Base-by-base conservation (phyloP, 1,140 invertebrate species). In the Diabrotica undecimpunctata region DNA sequence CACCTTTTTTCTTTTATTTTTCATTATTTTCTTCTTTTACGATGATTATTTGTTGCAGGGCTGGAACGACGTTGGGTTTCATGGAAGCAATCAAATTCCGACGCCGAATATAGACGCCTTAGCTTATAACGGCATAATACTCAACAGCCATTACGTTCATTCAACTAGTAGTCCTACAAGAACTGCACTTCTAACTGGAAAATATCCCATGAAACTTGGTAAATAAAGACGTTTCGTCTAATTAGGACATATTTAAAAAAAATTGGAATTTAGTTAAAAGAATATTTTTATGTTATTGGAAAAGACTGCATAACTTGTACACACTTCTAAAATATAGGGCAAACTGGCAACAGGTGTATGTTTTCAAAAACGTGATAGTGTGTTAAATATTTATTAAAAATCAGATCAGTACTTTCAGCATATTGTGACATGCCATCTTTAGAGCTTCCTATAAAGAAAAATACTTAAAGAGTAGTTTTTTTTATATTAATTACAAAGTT, bases 21-120 rank as follows among this genome's bases (percentile, higher is more conserved):
- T 1, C 25, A 25, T 25, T n/a, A n/a, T n/a, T n/a, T n/a, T n/a
- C n/a, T 25, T 25, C 4, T 25, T 25, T 25, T 25, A 25, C 25
- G 25, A 11, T 51, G 14, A 13, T 25, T 50, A n/a, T 11, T 62
- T 62, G 52, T 54, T 54, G 12, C 66, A 90, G 88, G 90, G 89
- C n/a, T 91, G 87, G 87, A 88, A 90, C 74, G 88, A 91, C 74
- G 85, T 91, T 5, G 83, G 88, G 64, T 90, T 88, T 72, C 90
- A 90, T 72, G 89, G 89, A 10, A 88, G 87, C 10, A 79, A 86
- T 70, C 83, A 90, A 74, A 87, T 89, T 65, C 81, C 83, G 12
- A 89, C 88, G 0, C 88, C 88, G 0, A 88, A 89, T 70, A 84
- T 90, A 14, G 87, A 89, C 64, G 83, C 82, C 5, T 73, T 90